phyloP scores from a whole-genome alignment of 2,888 invertebrate genomes.

The Ormyrus labotus region DNA sequence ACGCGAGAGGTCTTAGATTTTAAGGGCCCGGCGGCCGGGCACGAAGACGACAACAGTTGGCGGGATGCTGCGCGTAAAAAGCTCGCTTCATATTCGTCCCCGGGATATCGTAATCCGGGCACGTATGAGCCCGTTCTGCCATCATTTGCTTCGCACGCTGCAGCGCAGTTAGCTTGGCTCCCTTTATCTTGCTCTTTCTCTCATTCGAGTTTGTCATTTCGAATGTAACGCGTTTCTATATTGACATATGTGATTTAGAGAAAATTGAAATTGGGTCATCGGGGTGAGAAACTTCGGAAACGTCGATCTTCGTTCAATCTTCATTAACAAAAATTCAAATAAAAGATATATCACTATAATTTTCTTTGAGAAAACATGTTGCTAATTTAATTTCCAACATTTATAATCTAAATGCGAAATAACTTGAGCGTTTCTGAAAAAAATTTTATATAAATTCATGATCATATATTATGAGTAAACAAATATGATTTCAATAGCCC shows the following conservation, averaged over 20 bases:
- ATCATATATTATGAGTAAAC: too few relatives aligned
- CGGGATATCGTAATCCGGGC: slow-evolving; percentile 71
- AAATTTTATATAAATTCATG: too few relatives aligned
- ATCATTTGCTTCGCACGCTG: slow-evolving; percentile 29
- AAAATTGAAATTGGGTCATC: background rate
- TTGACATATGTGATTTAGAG: too few relatives aligned
- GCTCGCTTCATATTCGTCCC: background rate
- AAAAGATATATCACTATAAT: too few relatives aligned
- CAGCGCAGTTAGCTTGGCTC: background rate
- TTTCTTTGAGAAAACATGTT: too few relatives aligned
- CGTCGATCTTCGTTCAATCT: too few relatives aligned
- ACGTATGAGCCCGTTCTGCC: slow-evolving; percentile 66
- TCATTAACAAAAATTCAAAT: too few relatives aligned
- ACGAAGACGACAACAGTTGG: slow-evolving; percentile 71
- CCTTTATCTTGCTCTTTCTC: background rate
- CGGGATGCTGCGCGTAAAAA: slow-evolving; percentile 65
- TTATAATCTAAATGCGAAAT: too few relatives aligned
- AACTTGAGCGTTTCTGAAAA: too few relatives aligned
- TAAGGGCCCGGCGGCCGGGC: slow-evolving; percentile 62
- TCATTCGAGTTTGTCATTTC: slow-evolving; percentile 30
- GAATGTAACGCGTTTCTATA: slow-evolving; percentile 31
- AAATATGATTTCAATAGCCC: too few relatives aligned
- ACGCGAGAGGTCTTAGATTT: slow-evolving; percentile 70
- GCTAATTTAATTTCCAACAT: too few relatives aligned
- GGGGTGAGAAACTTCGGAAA: background rate